Evolutionary conservation across 2,888 invertebrate genomes (phyloP), one percentile per base, ranked within the genome.

Genomic region (Cacoxenus indagator): DNA sequence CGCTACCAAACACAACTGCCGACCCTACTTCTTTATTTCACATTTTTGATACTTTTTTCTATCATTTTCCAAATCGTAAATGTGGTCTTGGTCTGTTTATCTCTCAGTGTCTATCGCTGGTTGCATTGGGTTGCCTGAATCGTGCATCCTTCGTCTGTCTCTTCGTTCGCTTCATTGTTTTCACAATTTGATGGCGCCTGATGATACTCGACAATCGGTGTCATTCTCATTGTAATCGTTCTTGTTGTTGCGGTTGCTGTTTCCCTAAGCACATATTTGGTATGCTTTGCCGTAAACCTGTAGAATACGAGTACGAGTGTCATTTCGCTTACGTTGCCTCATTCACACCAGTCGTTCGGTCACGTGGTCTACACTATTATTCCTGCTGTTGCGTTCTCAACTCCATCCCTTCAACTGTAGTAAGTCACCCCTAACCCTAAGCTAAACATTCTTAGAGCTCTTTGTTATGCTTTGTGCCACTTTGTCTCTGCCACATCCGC

Each of bases 11-110:
- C 75, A 78, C 75, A 82, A 78, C 80, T 79, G 31, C 26, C 3
- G 31, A 24, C n/a, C 8, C 24, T 66, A 31, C 74, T 74, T 75
- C 78, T 55, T 37, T 61, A 37, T 82, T 79, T 78, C 78, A 80
- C 76, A 82, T 79, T 79, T 43, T n/a, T 43, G 9, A 1, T 19
- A 80, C 77, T 79, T 81, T 76, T 70, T 67, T 72, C 64, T 75
- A 74, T 61, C 70, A 80, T 80, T 83, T 81, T 83, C 78, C 73
- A 76, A 82, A 81, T 81, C 76, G 67, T 62, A 57, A 69, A 71
- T 57, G 26, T 17, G n/a, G 78, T 75, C 64, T 73, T 69, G 64
- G 68, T 64, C 71, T 71, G 55, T 54, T 29, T 37, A 64, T 22
- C 14, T 61, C 9, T 17, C 51, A 22, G 22, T 11, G 17, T 54